These are phyloP conservation scores for Fragum whitleyi DNA, from an alignment of 2,888 invertebrate species.

Conservation along the genomic window DNA sequence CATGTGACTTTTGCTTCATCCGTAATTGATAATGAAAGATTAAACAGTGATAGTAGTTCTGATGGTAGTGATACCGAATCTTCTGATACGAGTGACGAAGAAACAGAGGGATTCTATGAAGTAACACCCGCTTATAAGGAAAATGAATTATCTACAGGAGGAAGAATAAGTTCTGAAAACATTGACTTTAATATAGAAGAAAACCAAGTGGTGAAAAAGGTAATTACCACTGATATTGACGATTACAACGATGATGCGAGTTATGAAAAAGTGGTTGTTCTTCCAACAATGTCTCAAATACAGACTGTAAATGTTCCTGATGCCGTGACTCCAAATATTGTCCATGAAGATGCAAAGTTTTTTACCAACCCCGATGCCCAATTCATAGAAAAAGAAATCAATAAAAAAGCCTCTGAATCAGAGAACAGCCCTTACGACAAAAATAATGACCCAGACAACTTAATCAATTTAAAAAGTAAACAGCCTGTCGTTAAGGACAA, in stretches of 20 bases:
- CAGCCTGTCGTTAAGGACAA: no score
- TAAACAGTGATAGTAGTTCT: constrained; percentile 22
- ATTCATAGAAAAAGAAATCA: constrained; percentile 26
- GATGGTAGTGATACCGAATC: constrained; percentile 16
- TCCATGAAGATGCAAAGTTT: constrained; percentile 31
- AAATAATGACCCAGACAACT: not conserved
- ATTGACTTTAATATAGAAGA: not conserved
- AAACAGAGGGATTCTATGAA: constrained; percentile 40
- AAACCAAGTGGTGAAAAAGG: not conserved
- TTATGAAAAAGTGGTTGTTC: not conserved
- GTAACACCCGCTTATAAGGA: constrained; percentile 20
- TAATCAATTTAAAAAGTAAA: no score
- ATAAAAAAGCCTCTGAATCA: not conserved
- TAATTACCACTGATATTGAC: constrained; percentile 31
- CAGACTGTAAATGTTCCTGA: constrained; percentile 30
- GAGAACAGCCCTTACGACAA: not conserved
- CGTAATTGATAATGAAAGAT: constrained; percentile 54
- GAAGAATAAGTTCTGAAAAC: not conserved
- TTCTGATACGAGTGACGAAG: constrained; percentile 30
- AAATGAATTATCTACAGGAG: not conserved
- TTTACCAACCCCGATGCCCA: constrained; percentile 27
- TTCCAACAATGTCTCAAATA: not conserved
- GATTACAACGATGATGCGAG: constrained; percentile 26
- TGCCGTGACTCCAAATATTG: constrained; percentile 26
- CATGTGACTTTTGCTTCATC: constrained; percentile 57